Conservation (phyloP, 2,888 invertebrate species). For the Esperia sulphurella region DNA sequence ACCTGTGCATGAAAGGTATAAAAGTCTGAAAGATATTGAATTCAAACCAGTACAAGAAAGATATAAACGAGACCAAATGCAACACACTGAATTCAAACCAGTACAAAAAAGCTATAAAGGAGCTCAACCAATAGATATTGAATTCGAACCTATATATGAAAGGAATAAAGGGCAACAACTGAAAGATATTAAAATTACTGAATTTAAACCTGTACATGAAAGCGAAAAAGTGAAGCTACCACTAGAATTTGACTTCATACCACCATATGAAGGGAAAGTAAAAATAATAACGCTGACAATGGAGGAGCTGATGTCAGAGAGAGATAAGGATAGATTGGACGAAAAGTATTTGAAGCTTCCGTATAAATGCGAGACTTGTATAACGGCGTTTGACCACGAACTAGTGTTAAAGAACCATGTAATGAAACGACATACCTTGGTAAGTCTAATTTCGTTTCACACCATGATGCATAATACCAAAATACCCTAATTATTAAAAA, state of each 20-base stretch:
- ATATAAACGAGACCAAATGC: no score
- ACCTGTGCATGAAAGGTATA: constrained; percentile 27
- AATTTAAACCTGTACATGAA: no score
- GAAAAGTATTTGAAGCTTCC: constrained; percentile 47
- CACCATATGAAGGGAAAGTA: constrained; percentile 38
- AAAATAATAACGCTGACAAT: constrained; percentile 31
- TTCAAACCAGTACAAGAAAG: no score
- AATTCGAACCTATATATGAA: no score
- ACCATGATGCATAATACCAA: no score
- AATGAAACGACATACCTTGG: constrained; percentile 46
- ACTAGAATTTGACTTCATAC: no score
- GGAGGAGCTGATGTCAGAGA: constrained; percentile 42
- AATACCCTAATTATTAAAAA: no score
- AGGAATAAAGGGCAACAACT: constrained; percentile 29
- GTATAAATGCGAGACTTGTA: constrained; percentile 52
- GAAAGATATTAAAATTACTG: no score
- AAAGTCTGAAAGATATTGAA: constrained; percentile 2
- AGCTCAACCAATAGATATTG: no score
- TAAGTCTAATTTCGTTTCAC: constrained; percentile 20
- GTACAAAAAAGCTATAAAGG: no score
- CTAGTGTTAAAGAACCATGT: constrained; percentile 43
- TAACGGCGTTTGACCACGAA: constrained; percentile 57
- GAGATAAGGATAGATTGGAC: constrained; percentile 33
- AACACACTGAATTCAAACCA: no score
- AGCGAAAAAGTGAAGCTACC: no score